Conservation (phyloP, 2,797 vertebrate species). For the Gephyroberyx darwinii region DNA sequence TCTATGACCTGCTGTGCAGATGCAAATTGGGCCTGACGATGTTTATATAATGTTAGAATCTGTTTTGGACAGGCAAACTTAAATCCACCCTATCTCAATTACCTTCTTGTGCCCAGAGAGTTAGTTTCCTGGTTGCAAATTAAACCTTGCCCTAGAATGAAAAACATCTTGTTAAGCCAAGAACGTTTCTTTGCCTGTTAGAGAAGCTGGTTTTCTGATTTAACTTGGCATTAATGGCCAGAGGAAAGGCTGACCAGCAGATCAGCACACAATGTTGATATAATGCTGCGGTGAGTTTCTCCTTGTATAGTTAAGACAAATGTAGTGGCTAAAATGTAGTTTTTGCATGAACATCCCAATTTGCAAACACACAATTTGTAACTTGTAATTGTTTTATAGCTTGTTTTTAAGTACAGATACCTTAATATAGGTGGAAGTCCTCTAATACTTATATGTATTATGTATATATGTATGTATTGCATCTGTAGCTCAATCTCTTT, state of each 20-base stretch:
- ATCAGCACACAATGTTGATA: constrained; percentile 38
- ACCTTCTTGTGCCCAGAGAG: constrained; percentile 14
- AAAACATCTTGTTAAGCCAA: constrained; percentile 31
- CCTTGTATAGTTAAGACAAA: constrained; percentile 25
- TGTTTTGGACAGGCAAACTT: constrained; percentile 7
- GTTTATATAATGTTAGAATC: constrained; percentile 22
- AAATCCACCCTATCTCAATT: constrained; percentile 8
- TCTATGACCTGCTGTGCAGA: not conserved
- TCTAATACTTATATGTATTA: no score
- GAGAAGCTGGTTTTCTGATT: constrained; percentile 31
- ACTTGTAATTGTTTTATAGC: no score
- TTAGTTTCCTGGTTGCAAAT: constrained; percentile 31
- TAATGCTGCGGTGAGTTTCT: constrained; percentile 22
- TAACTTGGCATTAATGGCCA: constrained; percentile 32
- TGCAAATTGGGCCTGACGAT: constrained; percentile 16
- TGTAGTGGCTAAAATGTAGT: constrained; percentile 1
- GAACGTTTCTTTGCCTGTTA: constrained; percentile 26
- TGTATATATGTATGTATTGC: no score
- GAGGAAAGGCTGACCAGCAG: constrained; percentile 39
- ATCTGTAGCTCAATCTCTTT: no score
- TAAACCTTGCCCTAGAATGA: constrained; percentile 6
- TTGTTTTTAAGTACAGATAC: no score
- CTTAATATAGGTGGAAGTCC: no score
- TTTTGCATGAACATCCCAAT: no score
- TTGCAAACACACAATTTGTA: no score